Evolutionary conservation across 2,888 invertebrate species (phyloP), one percentile per base, ranked within the genome.

Genomic region (Palloptera scutellata): DNA sequence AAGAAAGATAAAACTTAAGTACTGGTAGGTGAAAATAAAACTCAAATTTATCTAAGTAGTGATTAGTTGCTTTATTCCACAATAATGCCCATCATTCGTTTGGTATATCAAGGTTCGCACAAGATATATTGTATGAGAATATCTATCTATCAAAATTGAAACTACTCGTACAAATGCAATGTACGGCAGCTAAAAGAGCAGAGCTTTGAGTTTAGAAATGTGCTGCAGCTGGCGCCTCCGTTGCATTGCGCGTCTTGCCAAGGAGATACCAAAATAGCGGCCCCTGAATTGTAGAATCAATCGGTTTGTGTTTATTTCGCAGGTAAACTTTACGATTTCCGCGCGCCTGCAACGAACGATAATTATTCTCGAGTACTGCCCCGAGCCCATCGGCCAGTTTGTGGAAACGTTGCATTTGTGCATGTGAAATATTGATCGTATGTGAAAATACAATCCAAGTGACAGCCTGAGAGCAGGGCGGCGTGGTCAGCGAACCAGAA

Each of bases 381-480:
- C 72, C 73, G 62, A 72, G 66, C 17, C 42, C 64, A 61, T 74
- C 72, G 12, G 53, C 61, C 51, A 76, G 61, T n/a, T 43, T 62
- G 57, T 57, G 70, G 61, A 73, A 73, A 15, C 63, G 66, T 20
- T 51, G 10, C 59, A 73, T 67, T 64, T 75, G 72, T 4, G 11
- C 15, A 19, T 70, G 63, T 30, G 66, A 69, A 30, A 74, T 72
- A 42, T 61, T 58, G 8, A 75, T 54, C 9, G 64, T 60, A 12
- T 72, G 68, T 8, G 73, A 19, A 55, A 74, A 72, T 1, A 73
- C 71, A 45, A 72, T 67, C 72, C 72, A 76, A 11, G 72, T 70
- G 1, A 75, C 74, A 42, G 74, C 70, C 67, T 75, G 64, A 1
- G 74, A 73, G 43, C 75, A 75, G 12, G 74, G 73, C n/a, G 75